Conservation (phyloP, 2,797 vertebrate species). For the Spea hammondii region DNA sequence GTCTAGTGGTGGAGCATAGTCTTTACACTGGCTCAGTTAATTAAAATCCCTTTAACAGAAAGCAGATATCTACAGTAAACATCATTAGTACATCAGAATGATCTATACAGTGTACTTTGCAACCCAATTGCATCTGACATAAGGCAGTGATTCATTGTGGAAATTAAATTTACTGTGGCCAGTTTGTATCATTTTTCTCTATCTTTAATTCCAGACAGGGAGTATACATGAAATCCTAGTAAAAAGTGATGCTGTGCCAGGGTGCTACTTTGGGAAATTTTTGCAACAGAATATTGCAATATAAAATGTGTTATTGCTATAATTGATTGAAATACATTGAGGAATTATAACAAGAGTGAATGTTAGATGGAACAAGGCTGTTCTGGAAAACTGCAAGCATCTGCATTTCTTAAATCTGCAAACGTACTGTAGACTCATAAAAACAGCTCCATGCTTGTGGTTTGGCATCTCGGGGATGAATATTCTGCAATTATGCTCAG, state of each 20-base stretch:
- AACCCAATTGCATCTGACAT: conserved; percentile 4
- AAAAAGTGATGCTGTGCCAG: conserved; percentile 17
- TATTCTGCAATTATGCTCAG: conserved; percentile 66
- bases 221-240: conserved; percentile 16
- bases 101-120: conserved; percentile 5
- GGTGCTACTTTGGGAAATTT: conserved; percentile 8
- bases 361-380: conserved; percentile 22
- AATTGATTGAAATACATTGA: conserved; percentile 26
- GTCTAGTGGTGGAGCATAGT: too few species aligned
- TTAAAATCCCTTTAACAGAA: background rate
- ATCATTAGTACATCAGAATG: conserved; percentile 2
- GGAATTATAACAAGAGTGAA: conserved; percentile 15
- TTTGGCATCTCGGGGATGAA: conserved; percentile 58
- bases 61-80: conserved; percentile 5
- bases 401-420: conserved; percentile 48
- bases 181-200: conserved; percentile 11
- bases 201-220: background rate
- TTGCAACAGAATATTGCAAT: conserved; percentile 21
- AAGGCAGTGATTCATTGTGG: conserved; percentile 2
- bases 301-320: conserved; percentile 18
- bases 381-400: conserved; percentile 40
- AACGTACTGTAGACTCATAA: conserved; percentile 45
- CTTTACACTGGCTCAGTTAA: background rate
- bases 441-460: conserved; percentile 57
- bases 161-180: conserved; percentile 3